A percentile compares a stretch with the other conserved stretches of the same genome.
Evolutionary conservation across 2,888 invertebrate genomes (phyloP).

Genomic region (Sialis lutaria): DNA sequence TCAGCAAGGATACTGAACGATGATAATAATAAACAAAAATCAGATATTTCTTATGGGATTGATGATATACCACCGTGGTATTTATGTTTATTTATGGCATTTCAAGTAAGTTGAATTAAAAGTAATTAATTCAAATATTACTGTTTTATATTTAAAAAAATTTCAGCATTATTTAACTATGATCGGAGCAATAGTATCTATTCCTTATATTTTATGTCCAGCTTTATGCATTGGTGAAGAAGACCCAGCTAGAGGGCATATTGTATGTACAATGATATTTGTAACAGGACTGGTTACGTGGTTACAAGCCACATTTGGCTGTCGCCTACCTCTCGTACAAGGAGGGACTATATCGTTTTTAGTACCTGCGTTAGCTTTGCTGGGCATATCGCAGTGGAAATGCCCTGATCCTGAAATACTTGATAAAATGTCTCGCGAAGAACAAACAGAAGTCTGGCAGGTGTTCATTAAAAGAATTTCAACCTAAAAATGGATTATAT

Average conservation of each 20-base stretch:
- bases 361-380: conserved; percentile 58
- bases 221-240: conserved; percentile 61
- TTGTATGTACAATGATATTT: conserved; percentile 69
- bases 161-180: conserved; percentile 62
- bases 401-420: conserved; percentile 40
- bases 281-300: conserved; percentile 64
- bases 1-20: no score
- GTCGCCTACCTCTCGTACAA: conserved; percentile 57
- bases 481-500: background rate
- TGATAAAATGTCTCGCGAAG: conserved; percentile 32
- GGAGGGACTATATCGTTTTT: conserved; percentile 66
- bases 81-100: conserved; percentile 60
- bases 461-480: background rate
- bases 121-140: conserved; percentile 1
- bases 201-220: conserved; percentile 66
- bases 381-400: conserved; percentile 51
- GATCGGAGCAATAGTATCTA: conserved; percentile 70
- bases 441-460: conserved; percentile 50
- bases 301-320: conserved; percentile 56
- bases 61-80: conserved; percentile 77
- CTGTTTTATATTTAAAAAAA: background rate
- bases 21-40: conserved; percentile 6
- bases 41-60: conserved; percentile 47
- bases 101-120: conserved; percentile 38
- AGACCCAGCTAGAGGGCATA: conserved; percentile 54